Conservation (phyloP, 2,888 invertebrate genomes). For the Mimachlamys varia region DNA sequence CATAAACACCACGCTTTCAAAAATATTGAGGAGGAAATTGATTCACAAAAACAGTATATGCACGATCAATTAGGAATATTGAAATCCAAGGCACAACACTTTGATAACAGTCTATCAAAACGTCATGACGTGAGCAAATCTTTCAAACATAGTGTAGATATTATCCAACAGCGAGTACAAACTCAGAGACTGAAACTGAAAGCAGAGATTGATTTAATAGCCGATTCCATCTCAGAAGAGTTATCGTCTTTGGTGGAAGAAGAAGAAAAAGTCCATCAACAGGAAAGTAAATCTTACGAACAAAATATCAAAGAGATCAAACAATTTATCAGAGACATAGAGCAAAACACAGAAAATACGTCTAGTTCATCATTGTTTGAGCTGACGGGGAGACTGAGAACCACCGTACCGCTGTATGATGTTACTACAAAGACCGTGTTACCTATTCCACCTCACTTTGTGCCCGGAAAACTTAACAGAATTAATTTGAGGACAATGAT, state of each 20-base stretch:
- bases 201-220: neutral
- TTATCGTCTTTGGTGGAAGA: neutral
- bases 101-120: neutral
- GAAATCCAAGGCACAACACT: neutral
- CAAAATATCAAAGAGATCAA: neutral
- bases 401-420: neutral
- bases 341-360: neutral
- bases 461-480: neutral
- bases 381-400: neutral
- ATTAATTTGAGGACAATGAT: neutral
- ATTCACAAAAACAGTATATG: neutral
- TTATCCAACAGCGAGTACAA: neutral
- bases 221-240: neutral
- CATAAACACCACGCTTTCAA: constrained; percentile 3
- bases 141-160: neutral
- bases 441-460: neutral
- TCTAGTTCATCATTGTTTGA: neutral
- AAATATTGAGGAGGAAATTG: neutral
- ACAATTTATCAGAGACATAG: neutral
- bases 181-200: neutral
- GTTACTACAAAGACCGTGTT: neutral
- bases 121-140: neutral
- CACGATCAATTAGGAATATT: neutral
- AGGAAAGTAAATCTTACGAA: neutral
- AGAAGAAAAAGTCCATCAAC: neutral